These are phyloP conservation scores for Nasonovia ribisnigri DNA, from an alignment of 2,888 invertebrate genomes.

Conservation along the genomic window DNA sequence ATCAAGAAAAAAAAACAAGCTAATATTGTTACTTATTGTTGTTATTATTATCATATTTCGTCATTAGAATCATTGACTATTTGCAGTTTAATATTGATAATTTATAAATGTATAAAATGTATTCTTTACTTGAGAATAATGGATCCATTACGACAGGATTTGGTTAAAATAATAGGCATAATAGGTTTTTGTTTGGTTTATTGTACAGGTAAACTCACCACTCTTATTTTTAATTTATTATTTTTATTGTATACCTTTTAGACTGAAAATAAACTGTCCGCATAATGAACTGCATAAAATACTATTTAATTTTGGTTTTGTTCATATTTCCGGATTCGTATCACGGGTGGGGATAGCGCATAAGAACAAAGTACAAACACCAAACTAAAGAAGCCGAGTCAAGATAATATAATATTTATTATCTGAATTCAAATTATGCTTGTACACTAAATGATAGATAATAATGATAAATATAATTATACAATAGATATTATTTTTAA, in stretches of 20 bases:
- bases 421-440: not conserved
- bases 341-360: not conserved
- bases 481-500: not conserved
- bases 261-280: not conserved
- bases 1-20: not conserved
- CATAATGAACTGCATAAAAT: not conserved
- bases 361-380: not conserved
- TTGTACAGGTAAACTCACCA: not conserved
- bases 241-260: not conserved
- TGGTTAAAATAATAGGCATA: not conserved
- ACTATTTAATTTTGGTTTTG: slow-evolving; percentile 2
- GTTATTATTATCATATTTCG: not conserved
- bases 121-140: not conserved
- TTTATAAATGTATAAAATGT: not conserved
- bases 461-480: not conserved
- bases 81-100: not conserved
- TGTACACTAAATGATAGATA: not conserved
- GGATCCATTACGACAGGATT: not conserved
- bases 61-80: not conserved
- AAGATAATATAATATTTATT: not conserved
- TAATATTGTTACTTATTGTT: not conserved
- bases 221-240: not conserved
- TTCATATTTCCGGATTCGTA: not conserved
- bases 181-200: not conserved
- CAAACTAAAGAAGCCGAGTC: not conserved